Conservation (phyloP, 2,113 vertebrate species). For the Sinocyclocheilus rhinocerous region DNA sequence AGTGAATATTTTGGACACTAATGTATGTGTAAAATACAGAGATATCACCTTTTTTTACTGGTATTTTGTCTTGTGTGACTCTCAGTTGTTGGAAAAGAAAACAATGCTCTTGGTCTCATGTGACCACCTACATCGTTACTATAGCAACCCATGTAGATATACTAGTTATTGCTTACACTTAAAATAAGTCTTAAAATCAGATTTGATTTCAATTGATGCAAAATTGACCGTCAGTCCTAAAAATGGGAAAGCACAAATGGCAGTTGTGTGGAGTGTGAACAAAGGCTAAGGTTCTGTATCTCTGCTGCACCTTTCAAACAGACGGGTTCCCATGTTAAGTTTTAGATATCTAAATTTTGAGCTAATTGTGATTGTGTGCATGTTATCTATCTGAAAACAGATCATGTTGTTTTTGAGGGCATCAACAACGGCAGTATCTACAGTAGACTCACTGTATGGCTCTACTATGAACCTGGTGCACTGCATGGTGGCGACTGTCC, state of each 20-base stretch:
- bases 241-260: neutral
- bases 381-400: slow-evolving; percentile 37
- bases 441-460: slow-evolving; percentile 52
- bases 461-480: slow-evolving; percentile 50
- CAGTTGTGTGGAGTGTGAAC: neutral
- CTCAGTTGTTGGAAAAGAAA: neutral
- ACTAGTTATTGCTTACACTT: neutral
- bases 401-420: slow-evolving; percentile 2
- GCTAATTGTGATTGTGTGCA: neutral
- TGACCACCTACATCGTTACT: slow-evolving; percentile 6
- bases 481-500: slow-evolving; percentile 47
- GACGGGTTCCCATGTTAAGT: neutral
- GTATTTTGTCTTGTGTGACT: neutral
- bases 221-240: neutral
- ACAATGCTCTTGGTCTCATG: neutral
- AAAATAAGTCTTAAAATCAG: neutral
- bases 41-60: neutral
- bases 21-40: neutral
- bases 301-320: neutral
- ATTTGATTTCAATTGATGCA: neutral
- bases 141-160: neutral
- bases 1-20: neutral
- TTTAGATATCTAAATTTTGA: slow-evolving; percentile 23
- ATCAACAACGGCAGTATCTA: slow-evolving; percentile 41
- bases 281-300: neutral